phyloP scores from a whole-genome alignment of 2,888 invertebrate genomes.

The Hetaerina titia region DNA sequence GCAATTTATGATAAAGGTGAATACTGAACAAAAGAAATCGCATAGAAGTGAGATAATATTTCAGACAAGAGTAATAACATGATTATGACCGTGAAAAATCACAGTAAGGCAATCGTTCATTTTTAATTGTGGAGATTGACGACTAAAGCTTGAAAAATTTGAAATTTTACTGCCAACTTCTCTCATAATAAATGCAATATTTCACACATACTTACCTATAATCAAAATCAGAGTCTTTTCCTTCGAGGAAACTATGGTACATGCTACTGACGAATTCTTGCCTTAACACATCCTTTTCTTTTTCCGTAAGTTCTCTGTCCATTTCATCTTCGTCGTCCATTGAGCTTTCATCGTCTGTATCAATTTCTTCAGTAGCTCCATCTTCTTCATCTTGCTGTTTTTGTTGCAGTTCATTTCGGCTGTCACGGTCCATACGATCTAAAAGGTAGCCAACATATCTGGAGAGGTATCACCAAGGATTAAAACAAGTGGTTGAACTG shows the following conservation, averaged over 20 bases:
- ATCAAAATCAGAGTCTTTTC: slow-evolving; percentile 90
- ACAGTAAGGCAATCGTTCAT: no score
- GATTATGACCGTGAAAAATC: no score
- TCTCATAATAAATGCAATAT: not conserved
- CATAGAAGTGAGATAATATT: no score
- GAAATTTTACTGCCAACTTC: not conserved
- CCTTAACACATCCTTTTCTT: slow-evolving; percentile 81
- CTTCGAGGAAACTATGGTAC: slow-evolving; percentile 91
- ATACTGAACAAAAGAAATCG: no score
- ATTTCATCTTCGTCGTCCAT: slow-evolving; percentile 73
- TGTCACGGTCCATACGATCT: slow-evolving; percentile 88
- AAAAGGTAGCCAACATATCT: slow-evolving; percentile 87
- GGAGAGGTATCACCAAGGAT: slow-evolving; percentile 68
- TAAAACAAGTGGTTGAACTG: not conserved
- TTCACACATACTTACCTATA: slow-evolving; percentile 79
- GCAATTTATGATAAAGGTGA: no score
- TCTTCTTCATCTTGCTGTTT: slow-evolving; percentile 82
- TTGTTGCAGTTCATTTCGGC: slow-evolving; percentile 82
- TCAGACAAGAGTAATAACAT: no score
- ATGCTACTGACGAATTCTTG: slow-evolving; percentile 92
- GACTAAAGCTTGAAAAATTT: no score
- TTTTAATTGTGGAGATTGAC: no score
- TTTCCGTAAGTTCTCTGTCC: slow-evolving; percentile 74
- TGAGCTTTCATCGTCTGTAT: slow-evolving; percentile 72
- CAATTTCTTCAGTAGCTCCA: slow-evolving; percentile 75